Base-by-base conservation (phyloP, 1,140 invertebrate species). In the Periplaneta americana region DNA sequence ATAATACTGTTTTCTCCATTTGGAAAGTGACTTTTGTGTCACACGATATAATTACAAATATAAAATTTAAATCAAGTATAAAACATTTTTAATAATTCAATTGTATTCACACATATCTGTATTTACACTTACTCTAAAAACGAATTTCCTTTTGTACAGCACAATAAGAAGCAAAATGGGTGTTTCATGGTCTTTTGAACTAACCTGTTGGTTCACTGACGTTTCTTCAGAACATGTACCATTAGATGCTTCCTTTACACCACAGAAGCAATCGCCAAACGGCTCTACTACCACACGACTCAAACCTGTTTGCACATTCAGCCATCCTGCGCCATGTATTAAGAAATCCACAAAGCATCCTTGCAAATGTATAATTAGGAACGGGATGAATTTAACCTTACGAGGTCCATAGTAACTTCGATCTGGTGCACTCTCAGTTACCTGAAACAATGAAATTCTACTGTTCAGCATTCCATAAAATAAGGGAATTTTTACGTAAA, bases 291-390 rank as follows among this genome's bases (percentile, higher is more conserved):
- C 85, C 74, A 85, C 81, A 34, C 85, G 84, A 81, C 85, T 86
- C 74, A 90, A 83, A 31, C 90, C 90, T 80, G 87, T 83, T 81
- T 88, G 86, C 11, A 89, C 82, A 86, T 90, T 89, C 34, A 87
- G 85, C 85, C 86, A 88, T 79, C 87, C 86, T 39, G 86, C 79
- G 31, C 86, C 87, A 77, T 85, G 85, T 39, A 86, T 83, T 22
- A 85, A 86, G 17, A 86, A 84, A 82, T 87, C 87, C 77, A 88
- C 77, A 57, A 74, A 87, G 77, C 85, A 85, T 10, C 90, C 89
- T 81, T 88, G 86, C 28, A 90, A 83, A 10, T 85, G 83, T 35
- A 88, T 82, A 48, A 87, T 83, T 74, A 89, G 78, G 82, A 90
- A 88, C 31, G 89, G 87, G 15, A 84, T 84, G 84, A 88, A 89